Evolutionary conservation across 2,888 invertebrate genomes (phyloP).

Genomic region (Notodonta dromedarius): DNA sequence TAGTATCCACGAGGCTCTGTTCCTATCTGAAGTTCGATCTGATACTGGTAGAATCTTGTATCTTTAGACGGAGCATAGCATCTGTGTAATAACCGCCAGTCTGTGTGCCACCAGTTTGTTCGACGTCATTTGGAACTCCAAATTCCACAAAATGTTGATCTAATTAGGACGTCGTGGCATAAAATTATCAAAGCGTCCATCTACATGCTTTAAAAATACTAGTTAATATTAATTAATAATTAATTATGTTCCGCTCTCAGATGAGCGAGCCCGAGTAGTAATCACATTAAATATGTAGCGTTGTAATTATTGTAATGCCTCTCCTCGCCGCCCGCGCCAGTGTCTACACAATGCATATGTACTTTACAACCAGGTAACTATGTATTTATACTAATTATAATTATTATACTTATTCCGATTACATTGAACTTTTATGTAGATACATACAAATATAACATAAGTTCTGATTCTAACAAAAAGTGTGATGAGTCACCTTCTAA

Average conservation of each 20-base stretch:
- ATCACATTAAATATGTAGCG: background rate
- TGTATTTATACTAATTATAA: background rate
- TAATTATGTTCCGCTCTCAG: background rate
- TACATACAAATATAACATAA: background rate
- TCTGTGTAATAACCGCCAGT: background rate
- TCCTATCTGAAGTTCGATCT: background rate
- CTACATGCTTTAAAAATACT: background rate
- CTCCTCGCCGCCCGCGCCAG: background rate
- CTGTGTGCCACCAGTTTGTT: too few species aligned
- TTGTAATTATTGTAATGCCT: slow-evolving; percentile 1
- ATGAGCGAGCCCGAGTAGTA: background rate
- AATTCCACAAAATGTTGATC: background rate
- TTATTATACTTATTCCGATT: background rate
- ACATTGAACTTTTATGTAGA: background rate
- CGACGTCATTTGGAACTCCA: background rate
- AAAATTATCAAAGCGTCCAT: background rate
- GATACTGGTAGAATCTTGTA: background rate
- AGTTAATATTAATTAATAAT: slow-evolving; percentile 6
- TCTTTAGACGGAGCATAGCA: background rate
- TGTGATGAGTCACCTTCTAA: background rate
- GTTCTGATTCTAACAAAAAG: background rate
- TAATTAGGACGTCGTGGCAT: slow-evolving; percentile 4
- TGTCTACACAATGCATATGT: background rate
- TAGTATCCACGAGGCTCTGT: background rate
- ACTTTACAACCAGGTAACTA: slow-evolving; percentile 1